Base-by-base conservation (phyloP, 2,888 invertebrate species). In the Agriopis leucophaearia region DNA sequence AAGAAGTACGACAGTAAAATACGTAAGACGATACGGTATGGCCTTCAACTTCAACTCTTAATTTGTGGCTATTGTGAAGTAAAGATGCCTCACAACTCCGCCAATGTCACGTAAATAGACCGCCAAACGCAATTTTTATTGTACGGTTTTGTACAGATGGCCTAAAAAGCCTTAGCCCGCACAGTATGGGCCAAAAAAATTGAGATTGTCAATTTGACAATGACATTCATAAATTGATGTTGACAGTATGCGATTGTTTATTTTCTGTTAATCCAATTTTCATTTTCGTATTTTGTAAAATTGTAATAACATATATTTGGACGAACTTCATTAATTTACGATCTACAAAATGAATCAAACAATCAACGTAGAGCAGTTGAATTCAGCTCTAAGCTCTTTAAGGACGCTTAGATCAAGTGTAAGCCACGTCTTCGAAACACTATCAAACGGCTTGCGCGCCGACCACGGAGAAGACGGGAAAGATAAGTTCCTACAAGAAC, bases 401-500 rank as follows among this genome's bases (percentile, higher is more conserved):
- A 96, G 97, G 90, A 95, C 96, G 0, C 88, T 98, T 61, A 95
- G 98, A 63, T 97, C 97, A 0, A 97, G 96, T 87, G 97, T 98
- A 6, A 96, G 97, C 15, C 96, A 97, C 85, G 97, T 98, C 59
- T 98, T 98, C 83, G 97, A 97, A 84, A 96, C 96, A 0, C 93
- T 98, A 55, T 96, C 97, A n/a, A 97, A 97, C 84, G 97, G 97
- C 7, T 91, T 97, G 60, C 94, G 96, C 66, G 95, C 96, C 8
- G 97, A 97, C 71, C 97, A 97, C 85, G 96, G 96, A 0, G 97
- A 97, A 81, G 97, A 97, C 70, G 96, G 96, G 61, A 97, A 96
- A 86, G 97, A 97, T 78, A 97, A 96, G 87, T 97, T 97, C 83
- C 87, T 97, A 13, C 82, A 95, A 13, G 97, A 98, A 84, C 95